Evolutionary conservation across 1,140 invertebrate genomes (phyloP), one percentile per base, ranked within the genome.

Genomic region (Caenorhabditis tropicalis): DNA sequence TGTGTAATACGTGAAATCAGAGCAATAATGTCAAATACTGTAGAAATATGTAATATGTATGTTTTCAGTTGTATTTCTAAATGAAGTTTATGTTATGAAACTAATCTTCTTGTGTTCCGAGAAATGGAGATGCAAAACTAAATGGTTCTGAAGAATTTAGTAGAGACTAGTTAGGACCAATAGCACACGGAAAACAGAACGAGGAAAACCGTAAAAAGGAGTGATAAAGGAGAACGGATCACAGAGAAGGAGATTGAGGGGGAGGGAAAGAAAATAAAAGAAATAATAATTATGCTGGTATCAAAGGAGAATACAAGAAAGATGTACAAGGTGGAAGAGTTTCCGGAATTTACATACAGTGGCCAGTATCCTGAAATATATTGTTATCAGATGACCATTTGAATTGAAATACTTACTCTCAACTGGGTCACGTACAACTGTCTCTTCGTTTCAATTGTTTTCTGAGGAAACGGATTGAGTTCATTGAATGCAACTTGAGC

Each of bases 401-500:
- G 1, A 12, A 2, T 29, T 27, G 7, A 3, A 51, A 19, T 2
- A 56, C 53, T 56, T n/a, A 83, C 82, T 46, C 36, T 83, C 27
- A 83, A 39, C 49, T 86, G 82, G 6, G 31, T 70, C 48, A 87
- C n/a, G 51, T 87, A 87, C 9, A 58, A 10, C 33, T 83, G 51
- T 29, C 93, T 82, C 85, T 92, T 93, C 16, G 86, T 88, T 36
- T 90, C 89, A 12, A 93, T 91, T 21, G 83, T 82, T 31, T 88
- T 89, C 89, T 92, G 92, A 33, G 92, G 91, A 85, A 93, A 93
- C 39, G 93, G 93, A 87, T 93, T 93, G 39, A 93, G 87, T 58
- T 91, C 91, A 85, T 92, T 88, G 86, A 93, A 93, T 7, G 93
- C 93, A 82, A 86, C 85, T 60, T 86, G 85, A 21, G 85, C 85